Conservation (phyloP, 2,113 vertebrate species). For the Rhadina sibilatrix region DNA sequence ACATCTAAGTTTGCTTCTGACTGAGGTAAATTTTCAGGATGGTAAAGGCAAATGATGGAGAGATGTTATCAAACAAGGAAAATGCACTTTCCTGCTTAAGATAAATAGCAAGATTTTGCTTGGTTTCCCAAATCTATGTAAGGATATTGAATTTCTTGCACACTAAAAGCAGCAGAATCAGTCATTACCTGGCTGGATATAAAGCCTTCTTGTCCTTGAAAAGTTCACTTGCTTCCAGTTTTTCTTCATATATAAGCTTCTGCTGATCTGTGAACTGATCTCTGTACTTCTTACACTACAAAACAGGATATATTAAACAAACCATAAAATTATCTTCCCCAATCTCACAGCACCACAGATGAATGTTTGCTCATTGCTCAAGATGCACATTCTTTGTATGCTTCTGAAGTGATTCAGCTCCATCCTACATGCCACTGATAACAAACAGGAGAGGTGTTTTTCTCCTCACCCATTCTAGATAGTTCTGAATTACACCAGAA, state of each 20-base stretch:
- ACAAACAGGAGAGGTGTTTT: not conserved
- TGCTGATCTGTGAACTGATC: slow-evolving; percentile 92
- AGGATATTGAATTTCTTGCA: not conserved
- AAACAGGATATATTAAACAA: slow-evolving; percentile 22
- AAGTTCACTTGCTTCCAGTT: slow-evolving; percentile 94
- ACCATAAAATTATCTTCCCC: not conserved
- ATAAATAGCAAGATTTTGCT: not conserved
- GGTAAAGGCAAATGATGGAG: not conserved
- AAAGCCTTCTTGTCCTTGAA: slow-evolving; percentile 98
- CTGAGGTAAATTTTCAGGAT: not conserved
- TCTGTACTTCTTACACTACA: slow-evolving; percentile 95
- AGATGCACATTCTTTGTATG: slow-evolving; percentile 35
- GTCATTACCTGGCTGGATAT: slow-evolving; percentile 90
- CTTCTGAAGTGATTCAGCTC: slow-evolving; percentile 31
- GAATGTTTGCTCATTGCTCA: slow-evolving; percentile 34
- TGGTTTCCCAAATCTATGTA: not conserved
- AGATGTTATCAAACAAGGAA: not conserved
- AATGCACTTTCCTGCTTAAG: not conserved
- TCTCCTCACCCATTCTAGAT: not conserved
- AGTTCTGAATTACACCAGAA: not conserved
- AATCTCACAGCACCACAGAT: not conserved
- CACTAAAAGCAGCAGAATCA: not conserved
- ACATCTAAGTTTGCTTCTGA: not conserved
- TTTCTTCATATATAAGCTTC: slow-evolving; percentile 93
- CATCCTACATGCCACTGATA: not conserved